These are phyloP conservation scores for Drosophila borborema DNA, from an alignment of 2,888 invertebrate species.

Conservation along the genomic window DNA sequence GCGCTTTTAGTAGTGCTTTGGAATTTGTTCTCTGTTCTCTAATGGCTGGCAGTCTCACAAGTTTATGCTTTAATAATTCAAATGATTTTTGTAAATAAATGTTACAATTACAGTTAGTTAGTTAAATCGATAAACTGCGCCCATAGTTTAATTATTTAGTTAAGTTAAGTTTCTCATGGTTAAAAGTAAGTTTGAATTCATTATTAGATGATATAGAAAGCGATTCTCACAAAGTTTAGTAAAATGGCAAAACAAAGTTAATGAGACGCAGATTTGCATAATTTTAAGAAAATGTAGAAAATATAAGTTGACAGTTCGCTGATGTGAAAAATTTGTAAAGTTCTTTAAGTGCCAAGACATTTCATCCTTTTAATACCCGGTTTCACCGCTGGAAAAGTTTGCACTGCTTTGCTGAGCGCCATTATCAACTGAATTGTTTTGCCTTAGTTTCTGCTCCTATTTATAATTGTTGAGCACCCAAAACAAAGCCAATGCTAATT, in stretches of 20 bases:
- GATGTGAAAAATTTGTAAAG: conserved; percentile 3
- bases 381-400: conserved; percentile 16
- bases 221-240: neutral
- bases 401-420: conserved; percentile 42
- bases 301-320: neutral
- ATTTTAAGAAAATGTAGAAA: neutral
- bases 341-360: conserved; percentile 6
- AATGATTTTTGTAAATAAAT: neutral
- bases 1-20: neutral
- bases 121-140: neutral
- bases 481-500: conserved; percentile 55
- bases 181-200: neutral
- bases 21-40: neutral
- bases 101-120: neutral
- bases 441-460: conserved; percentile 33
- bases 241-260: neutral
- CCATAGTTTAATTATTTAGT: neutral
- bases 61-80: neutral
- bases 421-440: conserved; percentile 51
- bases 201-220: neutral
- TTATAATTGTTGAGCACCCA: conserved; percentile 57
- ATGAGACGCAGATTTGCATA: neutral
- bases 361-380: conserved; percentile 24
- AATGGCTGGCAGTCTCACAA: neutral
- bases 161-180: neutral